Conservation (phyloP, 1,140 invertebrate genomes). For the Microvelia longipes region DNA sequence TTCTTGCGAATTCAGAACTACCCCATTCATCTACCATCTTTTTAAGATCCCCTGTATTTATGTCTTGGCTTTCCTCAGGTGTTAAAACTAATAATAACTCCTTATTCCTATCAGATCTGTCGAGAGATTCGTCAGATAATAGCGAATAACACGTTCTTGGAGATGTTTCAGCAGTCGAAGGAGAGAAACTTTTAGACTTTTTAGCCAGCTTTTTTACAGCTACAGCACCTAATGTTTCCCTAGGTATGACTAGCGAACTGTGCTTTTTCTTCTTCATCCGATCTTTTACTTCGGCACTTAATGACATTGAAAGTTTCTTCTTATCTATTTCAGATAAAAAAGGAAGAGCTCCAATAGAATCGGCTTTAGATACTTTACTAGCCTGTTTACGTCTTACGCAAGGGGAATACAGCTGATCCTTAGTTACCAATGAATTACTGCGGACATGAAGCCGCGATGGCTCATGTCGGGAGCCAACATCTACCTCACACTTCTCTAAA, state of each 20-base stretch:
- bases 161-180: slow-evolving; percentile 26
- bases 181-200: slow-evolving; percentile 17
- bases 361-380: slow-evolving; percentile 32
- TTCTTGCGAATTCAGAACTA: slow-evolving; percentile 17
- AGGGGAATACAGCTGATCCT: slow-evolving; percentile 31
- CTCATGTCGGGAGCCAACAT: slow-evolving; percentile 17
- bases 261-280: slow-evolving; percentile 31
- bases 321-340: slow-evolving; percentile 50
- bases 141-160: slow-evolving; percentile 39
- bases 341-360: slow-evolving; percentile 38
- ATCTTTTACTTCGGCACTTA: slow-evolving; percentile 55
- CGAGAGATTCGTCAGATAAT: slow-evolving; percentile 28
- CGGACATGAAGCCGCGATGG: slow-evolving; percentile 37
- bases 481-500: slow-evolving; percentile 38
- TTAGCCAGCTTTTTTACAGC: slow-evolving; percentile 36
- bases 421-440: slow-evolving; percentile 44
- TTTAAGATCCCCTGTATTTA: slow-evolving; percentile 31
- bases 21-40: slow-evolving; percentile 34
- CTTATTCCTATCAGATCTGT: slow-evolving; percentile 24
- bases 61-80: slow-evolving; percentile 29
- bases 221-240: slow-evolving; percentile 46
- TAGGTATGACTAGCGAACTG: slow-evolving; percentile 32
- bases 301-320: slow-evolving; percentile 47
- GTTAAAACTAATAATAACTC: slow-evolving; percentile 37
- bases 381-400: slow-evolving; percentile 27